phyloP scores from a whole-genome alignment of 2,113 vertebrate genomes.

The Dasyprocta punctata region DNA sequence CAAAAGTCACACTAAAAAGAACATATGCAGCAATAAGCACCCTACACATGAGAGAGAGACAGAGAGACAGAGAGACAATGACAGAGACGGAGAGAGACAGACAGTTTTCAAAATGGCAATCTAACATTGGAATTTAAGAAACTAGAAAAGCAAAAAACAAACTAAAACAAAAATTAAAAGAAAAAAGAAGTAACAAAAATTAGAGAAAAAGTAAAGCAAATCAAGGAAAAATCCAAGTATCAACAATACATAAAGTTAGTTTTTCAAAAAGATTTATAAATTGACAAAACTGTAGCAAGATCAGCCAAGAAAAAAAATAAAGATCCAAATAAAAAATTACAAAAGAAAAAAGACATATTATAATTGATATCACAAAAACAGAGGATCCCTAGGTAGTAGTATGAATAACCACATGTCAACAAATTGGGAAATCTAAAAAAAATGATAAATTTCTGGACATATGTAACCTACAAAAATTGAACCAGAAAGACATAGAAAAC shows the following conservation, averaged over 20 bases:
- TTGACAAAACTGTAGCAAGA: not conserved
- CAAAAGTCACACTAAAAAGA: not conserved
- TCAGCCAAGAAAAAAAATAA: not conserved
- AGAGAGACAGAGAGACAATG: not conserved
- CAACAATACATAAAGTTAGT: no score
- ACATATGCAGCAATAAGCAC: not conserved
- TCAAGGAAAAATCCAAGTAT: not conserved
- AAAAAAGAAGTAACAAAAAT: not conserved
- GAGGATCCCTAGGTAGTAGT: no score
- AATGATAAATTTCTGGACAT: not conserved
- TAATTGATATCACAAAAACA: not conserved
- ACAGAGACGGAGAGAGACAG: not conserved
- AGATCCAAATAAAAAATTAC: not conserved
- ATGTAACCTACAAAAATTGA: not conserved
- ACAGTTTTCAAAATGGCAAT: not conserved
- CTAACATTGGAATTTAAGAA: not conserved
- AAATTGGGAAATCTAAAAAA: not conserved
- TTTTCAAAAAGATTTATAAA: not conserved
- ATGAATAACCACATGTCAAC: not conserved
- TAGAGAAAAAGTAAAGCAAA: not conserved
- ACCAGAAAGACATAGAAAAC: not conserved
- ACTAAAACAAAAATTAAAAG: not conserved
- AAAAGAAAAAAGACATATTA: not conserved
- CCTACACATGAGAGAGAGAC: not conserved
- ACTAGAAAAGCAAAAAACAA: not conserved